phyloP scores from a whole-genome alignment of 2,113 vertebrate genomes.

The Manacus vitellinus region DNA sequence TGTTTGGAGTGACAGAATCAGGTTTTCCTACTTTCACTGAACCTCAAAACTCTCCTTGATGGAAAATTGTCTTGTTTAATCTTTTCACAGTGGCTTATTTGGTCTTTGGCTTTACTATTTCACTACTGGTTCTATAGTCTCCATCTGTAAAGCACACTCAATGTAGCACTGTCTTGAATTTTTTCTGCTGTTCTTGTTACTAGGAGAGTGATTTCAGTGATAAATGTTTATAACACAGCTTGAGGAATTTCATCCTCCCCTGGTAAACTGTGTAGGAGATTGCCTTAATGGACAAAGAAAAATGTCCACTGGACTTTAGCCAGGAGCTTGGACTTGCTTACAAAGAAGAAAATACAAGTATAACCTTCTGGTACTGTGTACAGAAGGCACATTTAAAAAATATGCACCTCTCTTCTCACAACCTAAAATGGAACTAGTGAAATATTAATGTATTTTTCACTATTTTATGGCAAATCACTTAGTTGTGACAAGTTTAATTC shows the following conservation, averaged over 20 bases:
- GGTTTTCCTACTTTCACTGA: background rate
- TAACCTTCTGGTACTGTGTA: slow-evolving; percentile 28
- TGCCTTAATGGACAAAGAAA: slow-evolving; percentile 65
- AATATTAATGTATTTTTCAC: background rate
- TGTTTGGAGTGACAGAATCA: background rate
- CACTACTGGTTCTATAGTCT: background rate
- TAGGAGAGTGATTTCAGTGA: slow-evolving; percentile 47
- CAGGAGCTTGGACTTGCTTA: slow-evolving; percentile 58
- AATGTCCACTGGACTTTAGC: slow-evolving; percentile 62
- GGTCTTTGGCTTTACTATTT: slow-evolving; percentile 9
- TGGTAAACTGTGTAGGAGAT: slow-evolving; percentile 70
- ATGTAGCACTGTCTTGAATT: slow-evolving; percentile 20
- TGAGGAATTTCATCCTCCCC: slow-evolving; percentile 74
- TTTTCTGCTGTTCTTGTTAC: slow-evolving; percentile 56
- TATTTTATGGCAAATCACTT: slow-evolving; percentile 7
- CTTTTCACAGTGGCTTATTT: slow-evolving; percentile 11
- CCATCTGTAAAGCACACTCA: background rate
- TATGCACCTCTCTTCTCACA: background rate
- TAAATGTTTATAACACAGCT: slow-evolving; percentile 68
- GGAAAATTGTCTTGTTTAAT: slow-evolving; percentile 18
- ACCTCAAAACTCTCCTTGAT: background rate
- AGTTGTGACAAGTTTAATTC: slow-evolving; percentile 35
- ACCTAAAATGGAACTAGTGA: background rate
- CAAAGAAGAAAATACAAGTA: background rate
- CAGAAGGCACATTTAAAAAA: background rate